phyloP scores from a whole-genome alignment of 2,113 vertebrate species.

The Indicator indicator region DNA sequence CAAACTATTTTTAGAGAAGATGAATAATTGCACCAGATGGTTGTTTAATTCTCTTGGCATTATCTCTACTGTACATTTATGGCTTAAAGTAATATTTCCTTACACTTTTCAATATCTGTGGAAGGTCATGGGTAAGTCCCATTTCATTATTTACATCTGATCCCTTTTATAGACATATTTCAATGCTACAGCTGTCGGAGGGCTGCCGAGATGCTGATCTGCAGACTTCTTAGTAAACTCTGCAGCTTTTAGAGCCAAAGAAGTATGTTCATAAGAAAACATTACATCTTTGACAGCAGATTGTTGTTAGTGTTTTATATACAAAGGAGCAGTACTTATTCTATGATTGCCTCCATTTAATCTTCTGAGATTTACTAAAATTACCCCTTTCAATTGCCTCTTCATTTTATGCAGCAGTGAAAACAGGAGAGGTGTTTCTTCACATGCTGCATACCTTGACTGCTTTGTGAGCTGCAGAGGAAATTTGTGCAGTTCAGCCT shows the following conservation, averaged over 20 bases:
- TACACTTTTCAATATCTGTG: conserved; percentile 56
- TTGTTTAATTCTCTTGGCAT: conserved; percentile 77
- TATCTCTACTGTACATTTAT: conserved; percentile 75
- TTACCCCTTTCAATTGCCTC: conserved; percentile 1
- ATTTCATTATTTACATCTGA: conserved; percentile 49
- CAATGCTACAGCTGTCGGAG: conserved; percentile 37
- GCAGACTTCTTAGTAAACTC: conserved; percentile 33
- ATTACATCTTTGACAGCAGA: conserved; percentile 40
- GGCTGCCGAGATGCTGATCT: conserved; percentile 50
- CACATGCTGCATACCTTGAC: not conserved
- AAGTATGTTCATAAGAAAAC: not conserved
- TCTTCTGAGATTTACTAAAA: conserved; percentile 43
- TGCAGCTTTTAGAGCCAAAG: not conserved
- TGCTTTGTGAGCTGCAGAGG: not conserved
- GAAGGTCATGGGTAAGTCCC: conserved; percentile 42
- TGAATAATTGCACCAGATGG: conserved; percentile 81
- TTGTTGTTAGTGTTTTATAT: conserved; percentile 49
- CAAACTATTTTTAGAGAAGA: conserved; percentile 77
- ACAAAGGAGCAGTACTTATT: conserved; percentile 45
- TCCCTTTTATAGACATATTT: conserved; percentile 35
- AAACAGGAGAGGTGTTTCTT: conserved; percentile 27
- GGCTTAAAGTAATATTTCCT: conserved; percentile 71
- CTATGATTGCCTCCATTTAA: conserved; percentile 46
- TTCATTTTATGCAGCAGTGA: conserved; percentile 23
- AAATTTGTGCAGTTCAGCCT: not conserved